phyloP scores from a whole-genome alignment of 2,113 vertebrate genomes.

The Colius striatus region DNA sequence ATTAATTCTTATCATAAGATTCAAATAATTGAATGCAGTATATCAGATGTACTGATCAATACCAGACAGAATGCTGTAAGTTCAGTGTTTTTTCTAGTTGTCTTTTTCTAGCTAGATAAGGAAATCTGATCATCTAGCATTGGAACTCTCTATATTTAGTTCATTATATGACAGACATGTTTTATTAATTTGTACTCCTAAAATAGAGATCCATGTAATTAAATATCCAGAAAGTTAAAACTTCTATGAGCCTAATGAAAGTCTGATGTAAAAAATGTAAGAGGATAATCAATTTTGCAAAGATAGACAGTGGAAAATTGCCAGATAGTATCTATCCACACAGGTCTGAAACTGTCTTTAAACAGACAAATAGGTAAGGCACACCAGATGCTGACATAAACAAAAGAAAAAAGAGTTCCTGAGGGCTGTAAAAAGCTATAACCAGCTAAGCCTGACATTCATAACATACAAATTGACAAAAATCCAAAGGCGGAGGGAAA shows the following conservation, averaged over 20 bases:
- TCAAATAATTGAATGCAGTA: not conserved
- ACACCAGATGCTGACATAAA: not conserved
- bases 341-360: not conserved
- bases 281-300: not conserved
- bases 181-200: not conserved
- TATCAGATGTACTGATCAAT: not conserved
- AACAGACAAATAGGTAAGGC: not conserved
- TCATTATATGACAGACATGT: not conserved
- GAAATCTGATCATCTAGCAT: not conserved
- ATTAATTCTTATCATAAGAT: not conserved
- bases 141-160: not conserved
- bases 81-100: not conserved
- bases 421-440: not conserved
- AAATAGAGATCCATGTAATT: not conserved
- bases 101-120: not conserved
- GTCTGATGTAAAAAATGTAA: not conserved
- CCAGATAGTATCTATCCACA: not conserved
- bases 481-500: not conserved
- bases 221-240: not conserved
- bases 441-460: not conserved
- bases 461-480: not conserved
- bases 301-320: not conserved
- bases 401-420: not conserved
- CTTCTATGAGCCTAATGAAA: not conserved
- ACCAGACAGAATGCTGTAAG: not conserved